Base-by-base conservation (phyloP, 2,113 vertebrate genomes). In the Cacatua alba region DNA sequence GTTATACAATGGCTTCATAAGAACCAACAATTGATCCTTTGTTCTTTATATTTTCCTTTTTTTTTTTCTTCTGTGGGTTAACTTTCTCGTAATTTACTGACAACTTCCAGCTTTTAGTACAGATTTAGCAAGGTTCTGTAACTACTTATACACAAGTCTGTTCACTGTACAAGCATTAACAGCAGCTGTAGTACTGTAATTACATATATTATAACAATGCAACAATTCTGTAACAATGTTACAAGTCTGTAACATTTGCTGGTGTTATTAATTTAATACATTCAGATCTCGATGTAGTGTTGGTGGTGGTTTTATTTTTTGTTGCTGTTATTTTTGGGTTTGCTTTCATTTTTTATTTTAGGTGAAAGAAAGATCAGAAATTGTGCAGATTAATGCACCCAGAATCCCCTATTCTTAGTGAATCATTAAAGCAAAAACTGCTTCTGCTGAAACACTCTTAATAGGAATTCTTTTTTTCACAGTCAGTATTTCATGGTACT, bases 391-490 rank as follows among this genome's bases (percentile, higher is more conserved):
- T 97, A 97, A 96, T 85, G 79, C 77, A 83, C 62, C 46, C 84
- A 92, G 93, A 96, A 96, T 92, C 81, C 59, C 17, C 20, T 85
- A 72, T 94, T 95, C 96, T 97, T 96, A 86, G 84, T 74, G 44
- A 96, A 91, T 94, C 68, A 92, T 95, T 97, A 97, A 96, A 96
- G 76, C 49, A 97, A 96, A 97, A 97, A 69, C 88, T 96, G 95
- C 88, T 97, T 90, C 91, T 95, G 49, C 82, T 94, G 88, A 96
- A 97, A 96, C 88, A 75, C 39, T 76, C 86, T 87, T 92, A 95
- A 94, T 71, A 90, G 31, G 37, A 91, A 35, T 63, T 63, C n/a
- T 64, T 94, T 88, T 86, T 90, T 88, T 85, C 93, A 91, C 82
- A 86, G 84, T 81, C 93, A 87, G 72, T 95, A 67, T 97, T 97